A percentile compares a stretch with the other conserved stretches of the same genome.
Evolutionary conservation across 2,113 vertebrate species (phyloP).

Genomic region (Lepus europaeus): DNA sequence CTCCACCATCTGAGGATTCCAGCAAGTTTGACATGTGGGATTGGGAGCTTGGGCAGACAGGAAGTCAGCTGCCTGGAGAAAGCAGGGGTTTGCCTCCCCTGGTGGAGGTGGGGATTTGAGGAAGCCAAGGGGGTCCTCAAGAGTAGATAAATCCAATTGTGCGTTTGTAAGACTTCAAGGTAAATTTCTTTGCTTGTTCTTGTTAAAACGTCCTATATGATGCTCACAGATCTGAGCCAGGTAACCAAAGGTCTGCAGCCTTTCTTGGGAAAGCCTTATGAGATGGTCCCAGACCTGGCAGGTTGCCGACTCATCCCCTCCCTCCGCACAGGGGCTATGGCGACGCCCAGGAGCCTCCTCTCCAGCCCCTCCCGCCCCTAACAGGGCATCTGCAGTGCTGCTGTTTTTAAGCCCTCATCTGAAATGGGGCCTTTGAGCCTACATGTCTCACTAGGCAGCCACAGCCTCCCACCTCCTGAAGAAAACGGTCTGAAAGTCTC

Average conservation of each 20-base stretch:
- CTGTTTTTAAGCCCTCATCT: neutral
- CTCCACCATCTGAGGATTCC: too few relatives aligned
- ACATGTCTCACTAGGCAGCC: neutral
- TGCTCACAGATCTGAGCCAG: neutral
- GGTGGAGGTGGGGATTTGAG: neutral
- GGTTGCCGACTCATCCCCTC: neutral
- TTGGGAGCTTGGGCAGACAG: neutral
- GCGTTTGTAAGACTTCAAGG: neutral
- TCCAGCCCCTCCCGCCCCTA: neutral
- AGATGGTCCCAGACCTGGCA: neutral
- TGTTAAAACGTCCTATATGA: neutral
- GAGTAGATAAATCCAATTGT: neutral
- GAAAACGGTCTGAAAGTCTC: neutral
- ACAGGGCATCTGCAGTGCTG: neutral
- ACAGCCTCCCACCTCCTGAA: neutral
- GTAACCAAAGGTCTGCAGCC: neutral
- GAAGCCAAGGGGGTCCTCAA: neutral
- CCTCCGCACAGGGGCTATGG: neutral
- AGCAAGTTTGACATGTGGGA: too few relatives aligned
- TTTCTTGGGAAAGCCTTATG: neutral
- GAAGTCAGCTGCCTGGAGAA: neutral
- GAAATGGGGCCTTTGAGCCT: constrained; percentile 10
- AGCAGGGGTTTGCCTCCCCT: neutral
- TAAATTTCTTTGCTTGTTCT: neutral
- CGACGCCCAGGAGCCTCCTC: neutral